Evolutionary conservation across 2,113 vertebrate species (phyloP).

Genomic region (Eleginops maclovinus): DNA sequence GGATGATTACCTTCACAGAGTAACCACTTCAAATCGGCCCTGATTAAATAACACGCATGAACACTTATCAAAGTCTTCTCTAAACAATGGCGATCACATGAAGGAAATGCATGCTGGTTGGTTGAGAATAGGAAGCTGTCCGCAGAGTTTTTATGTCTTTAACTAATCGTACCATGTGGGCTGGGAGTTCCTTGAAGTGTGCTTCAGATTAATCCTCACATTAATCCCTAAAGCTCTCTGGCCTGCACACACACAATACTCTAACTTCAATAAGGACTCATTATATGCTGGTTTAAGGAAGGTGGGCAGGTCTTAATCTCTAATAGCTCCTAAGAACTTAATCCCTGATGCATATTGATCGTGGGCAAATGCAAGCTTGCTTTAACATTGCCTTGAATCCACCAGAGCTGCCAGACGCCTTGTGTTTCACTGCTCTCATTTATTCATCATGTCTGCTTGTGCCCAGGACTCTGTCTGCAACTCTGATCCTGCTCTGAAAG

Average conservation of each 20-base stretch:
- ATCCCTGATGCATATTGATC: conserved; percentile 68
- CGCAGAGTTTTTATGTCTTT: conserved; percentile 29
- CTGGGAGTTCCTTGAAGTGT: conserved; percentile 44
- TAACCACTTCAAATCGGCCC: conserved; percentile 41
- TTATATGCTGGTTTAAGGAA: conserved; percentile 66
- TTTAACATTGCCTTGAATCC: conserved; percentile 52
- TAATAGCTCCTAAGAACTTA: conserved; percentile 70
- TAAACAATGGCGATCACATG: conserved; percentile 9
- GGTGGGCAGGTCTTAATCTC: conserved; percentile 65
- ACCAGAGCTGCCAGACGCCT: conserved; percentile 43
- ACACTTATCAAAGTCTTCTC: conserved; percentile 40
- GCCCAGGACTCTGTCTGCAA: conserved; percentile 74
- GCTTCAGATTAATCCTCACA: conserved; percentile 72
- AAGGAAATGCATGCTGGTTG: conserved; percentile 17
- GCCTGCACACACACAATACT: conserved; percentile 51
- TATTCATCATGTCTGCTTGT: conserved; percentile 67
- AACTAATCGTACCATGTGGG: conserved; percentile 46
- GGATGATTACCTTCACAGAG: conserved; percentile 28
- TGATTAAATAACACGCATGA: conserved; percentile 37
- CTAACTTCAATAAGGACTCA: conserved; percentile 63
- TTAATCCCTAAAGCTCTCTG: conserved; percentile 71
- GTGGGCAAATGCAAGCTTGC: conserved; percentile 28
- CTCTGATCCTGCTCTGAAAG: conserved; percentile 79
- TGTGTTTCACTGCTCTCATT: conserved; percentile 65
- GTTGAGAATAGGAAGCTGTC: conserved; percentile 1